These are phyloP conservation scores for Epinephelus fuscoguttatus DNA, from an alignment of 2,113 vertebrate genomes.

Conservation along the genomic window DNA sequence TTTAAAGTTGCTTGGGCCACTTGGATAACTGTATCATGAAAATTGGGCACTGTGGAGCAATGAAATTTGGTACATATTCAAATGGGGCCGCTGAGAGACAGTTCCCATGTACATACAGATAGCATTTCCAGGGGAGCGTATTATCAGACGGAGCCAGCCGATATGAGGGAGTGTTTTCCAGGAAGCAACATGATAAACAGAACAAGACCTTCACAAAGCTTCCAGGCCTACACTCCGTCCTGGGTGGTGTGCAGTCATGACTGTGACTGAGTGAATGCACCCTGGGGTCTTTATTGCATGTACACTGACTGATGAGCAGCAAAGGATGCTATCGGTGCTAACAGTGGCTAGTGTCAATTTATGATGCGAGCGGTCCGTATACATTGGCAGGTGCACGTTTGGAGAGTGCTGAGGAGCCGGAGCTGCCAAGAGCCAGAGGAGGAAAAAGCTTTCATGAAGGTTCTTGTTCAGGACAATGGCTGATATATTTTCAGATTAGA, in stretches of 20 bases:
- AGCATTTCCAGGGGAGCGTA: slow-evolving; percentile 78
- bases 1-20: slow-evolving; percentile 70
- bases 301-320: slow-evolving; percentile 37
- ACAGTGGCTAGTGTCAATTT: slow-evolving; percentile 46
- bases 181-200: slow-evolving; percentile 54
- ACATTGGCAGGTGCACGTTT: slow-evolving; percentile 55
- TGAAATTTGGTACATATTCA: slow-evolving; percentile 77
- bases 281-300: slow-evolving; percentile 12
- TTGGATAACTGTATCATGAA: slow-evolving; percentile 69
- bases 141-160: slow-evolving; percentile 53
- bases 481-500: slow-evolving; percentile 9
- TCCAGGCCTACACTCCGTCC: slow-evolving; percentile 20
- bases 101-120: slow-evolving; percentile 69
- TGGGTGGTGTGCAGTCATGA: slow-evolving; percentile 6
- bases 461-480: slow-evolving; percentile 15
- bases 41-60: slow-evolving; percentile 74
- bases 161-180: slow-evolving; percentile 52
- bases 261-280: slow-evolving; percentile 27
- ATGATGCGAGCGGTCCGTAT: slow-evolving; percentile 49
- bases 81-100: slow-evolving; percentile 63
- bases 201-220: slow-evolving; percentile 30
- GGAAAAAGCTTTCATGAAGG: slow-evolving; percentile 24
- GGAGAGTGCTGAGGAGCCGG: slow-evolving; percentile 45
- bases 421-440: slow-evolving; percentile 25
- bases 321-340: slow-evolving; percentile 25